Evolutionary conservation across 92 coral and sea anemone genomes (phyloP), one percentile per base, ranked within the genome.

Genomic region (Virgularia gustaviana): DNA sequence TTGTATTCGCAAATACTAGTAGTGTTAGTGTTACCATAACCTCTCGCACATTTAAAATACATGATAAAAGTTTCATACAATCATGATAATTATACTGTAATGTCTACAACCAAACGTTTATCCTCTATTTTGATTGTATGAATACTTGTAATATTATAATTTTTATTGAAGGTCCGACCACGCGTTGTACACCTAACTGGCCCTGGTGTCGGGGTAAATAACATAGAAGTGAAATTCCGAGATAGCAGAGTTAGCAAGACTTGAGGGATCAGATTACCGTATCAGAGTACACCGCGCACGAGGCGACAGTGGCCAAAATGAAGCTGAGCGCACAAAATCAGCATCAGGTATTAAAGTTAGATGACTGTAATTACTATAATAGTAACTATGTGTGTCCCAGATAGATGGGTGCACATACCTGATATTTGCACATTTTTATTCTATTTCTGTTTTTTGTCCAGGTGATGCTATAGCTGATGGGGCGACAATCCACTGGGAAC

Each of bases 261-360:
- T 81, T 9, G 66, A 72, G 20, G 36, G 42, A 12, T 41, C 58
- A 37, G 87, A 86, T 38, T 71, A 81, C 43, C 36, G 73, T n/a
- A 56, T 81, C 2, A 79, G 84, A 19, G 66, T 73, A 3, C 87
- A 86, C 54, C 55, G 87, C 20, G 64, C 84, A 0, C 6, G 82
- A 30, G 84, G 82, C 13, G 81, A 86, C 38, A 76, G 80, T 49
- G 86, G 83, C 9, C 86, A 85, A 13, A 77, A 77, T 37, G 81
- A 85, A 51, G 90, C 87, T 1, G 87, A 85, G 57, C 1, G 36
- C 9, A 28, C 64, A 24, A 57, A 57, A 9, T 32, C 12, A 27
- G 36, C 6, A 32, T 24, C 11, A 16, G 36, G 18, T 15, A 24
- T 9, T 45, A 3, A 45, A 24, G 53, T 9, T 45, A 24, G 10